Conservation (phyloP, 2,797 vertebrate species). For the Gila robusta region DNA sequence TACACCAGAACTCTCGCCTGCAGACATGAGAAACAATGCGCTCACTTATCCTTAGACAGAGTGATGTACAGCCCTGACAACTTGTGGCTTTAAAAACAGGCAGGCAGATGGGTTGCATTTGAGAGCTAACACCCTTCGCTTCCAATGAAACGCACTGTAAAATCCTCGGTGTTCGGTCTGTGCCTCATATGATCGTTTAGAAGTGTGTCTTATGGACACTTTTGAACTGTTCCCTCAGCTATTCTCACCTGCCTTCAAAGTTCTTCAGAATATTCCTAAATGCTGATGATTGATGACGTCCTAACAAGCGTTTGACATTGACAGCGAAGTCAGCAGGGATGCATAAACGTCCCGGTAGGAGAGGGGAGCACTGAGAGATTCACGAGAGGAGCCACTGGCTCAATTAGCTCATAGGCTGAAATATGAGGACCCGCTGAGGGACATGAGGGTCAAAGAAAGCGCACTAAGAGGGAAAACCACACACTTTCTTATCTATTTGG, state of each 20-base stretch:
- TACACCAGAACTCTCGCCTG: conserved; percentile 66
- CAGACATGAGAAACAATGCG: conserved; percentile 67
- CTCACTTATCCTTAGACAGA: conserved; percentile 58
- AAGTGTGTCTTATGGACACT: conserved; percentile 16
- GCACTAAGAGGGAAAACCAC: background rate
- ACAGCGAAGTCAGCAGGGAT: conserved; percentile 84
- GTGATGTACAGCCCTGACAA: conserved; percentile 65
- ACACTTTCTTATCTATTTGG: background rate
- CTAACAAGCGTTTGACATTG: conserved; percentile 87
- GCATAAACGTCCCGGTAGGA: conserved; percentile 79
- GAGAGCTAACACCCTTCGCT: conserved; percentile 40
- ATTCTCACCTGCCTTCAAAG: conserved; percentile 74
- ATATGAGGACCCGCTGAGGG: conserved; percentile 73
- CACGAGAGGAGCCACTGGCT: conserved; percentile 75
- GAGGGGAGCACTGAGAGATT: conserved; percentile 68
- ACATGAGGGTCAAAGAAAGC: conserved; percentile 61
- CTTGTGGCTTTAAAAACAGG: conserved; percentile 49
- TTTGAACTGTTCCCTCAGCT: background rate
- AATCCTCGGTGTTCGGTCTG: background rate
- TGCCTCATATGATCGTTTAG: background rate
- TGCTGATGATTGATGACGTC: conserved; percentile 80
- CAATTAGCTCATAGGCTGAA: conserved; percentile 78
- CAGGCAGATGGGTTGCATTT: conserved; percentile 54
- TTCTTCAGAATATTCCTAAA: conserved; percentile 81
- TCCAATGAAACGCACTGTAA: background rate